phyloP scores from a whole-genome alignment of 2,113 vertebrate species.

The Triplophysa tibetana region DNA sequence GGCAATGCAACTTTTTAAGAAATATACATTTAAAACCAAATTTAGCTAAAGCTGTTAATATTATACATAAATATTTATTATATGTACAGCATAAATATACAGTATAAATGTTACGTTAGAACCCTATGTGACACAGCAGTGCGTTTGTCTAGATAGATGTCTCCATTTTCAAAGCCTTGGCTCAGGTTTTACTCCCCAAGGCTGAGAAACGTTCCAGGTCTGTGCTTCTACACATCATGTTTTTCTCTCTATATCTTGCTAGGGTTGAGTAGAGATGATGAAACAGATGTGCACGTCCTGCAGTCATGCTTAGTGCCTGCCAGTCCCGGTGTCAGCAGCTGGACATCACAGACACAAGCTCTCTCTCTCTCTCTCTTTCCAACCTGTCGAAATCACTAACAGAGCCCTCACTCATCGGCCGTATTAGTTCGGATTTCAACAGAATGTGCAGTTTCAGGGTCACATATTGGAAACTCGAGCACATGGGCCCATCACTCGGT shows the following conservation, averaged over 20 bases:
- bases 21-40: too few species aligned
- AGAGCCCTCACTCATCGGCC: constrained; percentile 12
- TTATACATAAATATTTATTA: too few species aligned
- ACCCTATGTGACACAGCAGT: too few species aligned
- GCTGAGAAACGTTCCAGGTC: not conserved
- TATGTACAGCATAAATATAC: too few species aligned
- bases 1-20: too few species aligned
- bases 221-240: not conserved
- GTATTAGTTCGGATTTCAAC: not conserved
- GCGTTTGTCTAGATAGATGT: not conserved
- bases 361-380: not conserved
- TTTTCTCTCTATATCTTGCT: not conserved
- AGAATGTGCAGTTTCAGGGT: constrained; percentile 1
- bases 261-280: not conserved
- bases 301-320: constrained; percentile 15
- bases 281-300: constrained; percentile 12
- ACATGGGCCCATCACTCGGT: not conserved
- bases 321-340: not conserved
- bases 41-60: too few species aligned
- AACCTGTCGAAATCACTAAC: constrained; percentile 6
- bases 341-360: constrained; percentile 3
- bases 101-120: too few species aligned
- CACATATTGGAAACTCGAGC: not conserved
- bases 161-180: not conserved
- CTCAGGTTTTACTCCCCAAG: not conserved